These are phyloP conservation scores for Hololepta plana DNA, from an alignment of 2,888 invertebrate species.

Conservation along the genomic window DNA sequence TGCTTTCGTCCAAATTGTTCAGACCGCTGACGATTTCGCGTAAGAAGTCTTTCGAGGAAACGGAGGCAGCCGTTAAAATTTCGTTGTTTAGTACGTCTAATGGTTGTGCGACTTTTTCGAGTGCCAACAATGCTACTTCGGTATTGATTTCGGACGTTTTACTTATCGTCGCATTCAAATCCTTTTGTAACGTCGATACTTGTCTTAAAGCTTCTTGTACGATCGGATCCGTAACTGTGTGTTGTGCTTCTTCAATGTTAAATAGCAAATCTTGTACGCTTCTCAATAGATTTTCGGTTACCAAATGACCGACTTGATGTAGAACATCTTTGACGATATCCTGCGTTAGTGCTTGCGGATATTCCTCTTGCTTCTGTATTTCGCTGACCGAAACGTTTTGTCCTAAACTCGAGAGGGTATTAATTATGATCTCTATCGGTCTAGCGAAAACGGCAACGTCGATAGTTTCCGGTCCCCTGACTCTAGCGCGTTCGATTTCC, in stretches of 20 bases:
- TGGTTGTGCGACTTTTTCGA: slow-evolving; percentile 32
- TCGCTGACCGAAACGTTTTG: slow-evolving; percentile 12
- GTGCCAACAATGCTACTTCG: slow-evolving; percentile 23
- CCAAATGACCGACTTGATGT: slow-evolving; percentile 23
- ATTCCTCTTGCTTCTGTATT: slow-evolving; percentile 11
- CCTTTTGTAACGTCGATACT: slow-evolving; percentile 22
- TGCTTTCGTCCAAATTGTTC: slow-evolving; percentile 21
- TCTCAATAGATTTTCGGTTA: slow-evolving; percentile 21
- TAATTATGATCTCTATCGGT: slow-evolving; percentile 20
- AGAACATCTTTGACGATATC: slow-evolving; percentile 24
- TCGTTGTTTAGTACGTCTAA: slow-evolving; percentile 26
- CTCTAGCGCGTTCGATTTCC: slow-evolving; percentile 29
- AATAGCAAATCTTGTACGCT: slow-evolving; percentile 21
- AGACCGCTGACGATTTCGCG: slow-evolving; percentile 21
- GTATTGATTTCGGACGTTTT: slow-evolving; percentile 17
- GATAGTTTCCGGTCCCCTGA: slow-evolving; percentile 5
- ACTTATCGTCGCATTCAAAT: slow-evolving; percentile 18
- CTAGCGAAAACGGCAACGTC: slow-evolving; percentile 17
- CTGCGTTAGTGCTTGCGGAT: slow-evolving; percentile 8
- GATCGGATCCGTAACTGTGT: slow-evolving; percentile 16
- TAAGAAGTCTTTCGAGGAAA: slow-evolving; percentile 15
- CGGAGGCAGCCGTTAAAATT: slow-evolving; percentile 17
- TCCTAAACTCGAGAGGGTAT: slow-evolving; percentile 19
- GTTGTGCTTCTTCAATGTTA: slow-evolving; percentile 22
- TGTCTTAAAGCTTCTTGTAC: slow-evolving; percentile 21